Conservation (phyloP, 2,113 vertebrate genomes). For the Paralichthys olivaceus region DNA sequence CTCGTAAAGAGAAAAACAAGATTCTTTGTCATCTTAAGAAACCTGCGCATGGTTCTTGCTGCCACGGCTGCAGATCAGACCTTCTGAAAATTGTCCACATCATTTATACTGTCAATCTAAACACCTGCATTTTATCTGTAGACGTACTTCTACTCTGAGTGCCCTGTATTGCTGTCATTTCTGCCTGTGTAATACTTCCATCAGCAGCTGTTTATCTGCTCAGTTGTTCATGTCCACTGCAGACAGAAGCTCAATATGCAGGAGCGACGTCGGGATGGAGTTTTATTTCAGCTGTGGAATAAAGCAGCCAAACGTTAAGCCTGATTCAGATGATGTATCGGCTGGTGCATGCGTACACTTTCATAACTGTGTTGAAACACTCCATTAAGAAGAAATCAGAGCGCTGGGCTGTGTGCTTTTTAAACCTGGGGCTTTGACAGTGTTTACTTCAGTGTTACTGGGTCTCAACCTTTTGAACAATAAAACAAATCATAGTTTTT, state of each 20-base stretch:
- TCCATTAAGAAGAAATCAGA: constrained; percentile 30
- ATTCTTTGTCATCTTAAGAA: no score
- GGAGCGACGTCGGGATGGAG: constrained; percentile 7
- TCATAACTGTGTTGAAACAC: constrained; percentile 2
- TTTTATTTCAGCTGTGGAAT: constrained; percentile 29
- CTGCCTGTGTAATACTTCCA: constrained; percentile 31
- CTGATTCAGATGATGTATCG: constrained; percentile 29
- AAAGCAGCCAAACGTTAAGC: constrained; percentile 16
- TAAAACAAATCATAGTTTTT: background rate
- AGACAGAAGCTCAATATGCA: constrained; percentile 23
- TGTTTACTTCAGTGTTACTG: background rate
- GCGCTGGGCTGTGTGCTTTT: background rate
- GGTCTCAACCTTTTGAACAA: background rate
- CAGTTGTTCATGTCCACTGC: constrained; percentile 17
- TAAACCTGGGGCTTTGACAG: background rate
- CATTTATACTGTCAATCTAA: constrained; percentile 28
- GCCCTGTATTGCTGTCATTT: constrained; percentile 8
- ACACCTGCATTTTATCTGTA: constrained; percentile 22
- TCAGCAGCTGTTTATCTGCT: constrained; percentile 39
- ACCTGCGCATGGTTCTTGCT: background rate
- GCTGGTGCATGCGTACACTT: constrained; percentile 14
- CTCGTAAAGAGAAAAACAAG: no score
- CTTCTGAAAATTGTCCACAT: background rate
- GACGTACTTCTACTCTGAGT: background rate
- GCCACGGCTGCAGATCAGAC: background rate